Evolutionary conservation across 2,113 vertebrate species (phyloP), one percentile per base, ranked within the genome.

Genomic region (Cyprinus carpio): DNA sequence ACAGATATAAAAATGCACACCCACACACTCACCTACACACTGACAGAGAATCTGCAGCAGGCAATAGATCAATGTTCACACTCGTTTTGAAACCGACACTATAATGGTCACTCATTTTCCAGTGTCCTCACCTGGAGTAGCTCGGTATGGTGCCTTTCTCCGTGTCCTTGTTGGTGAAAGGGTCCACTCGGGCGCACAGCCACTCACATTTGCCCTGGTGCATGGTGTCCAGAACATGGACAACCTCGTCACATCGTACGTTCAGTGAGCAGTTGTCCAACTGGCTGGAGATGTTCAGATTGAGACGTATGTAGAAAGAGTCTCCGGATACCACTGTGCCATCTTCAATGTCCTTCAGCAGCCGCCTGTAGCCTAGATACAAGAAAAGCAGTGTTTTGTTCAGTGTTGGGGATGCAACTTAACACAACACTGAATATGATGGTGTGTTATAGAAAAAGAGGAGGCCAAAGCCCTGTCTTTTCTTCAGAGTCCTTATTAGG

Each of bases 141-240:
- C 96, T 96, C 89, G 98, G 98, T 67, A 99, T 93, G 77, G 97
- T 98, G 58, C 97, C 98, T 0, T 20, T 92, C 0, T 99, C 98
- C 92, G 95, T 83, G 91, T 99, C 96, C 0, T 87, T 91, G 92
- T 96, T 93, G 0, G 91, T 96, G 95, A 96, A 95, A 0, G 96
- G 93, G 82, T 99, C 97, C 0, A 99, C 96, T 2, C 95, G 95
- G 0, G 97, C 92, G 1, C 98, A 99, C 6, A 97, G 90, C 98
- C 98, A 99, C 88, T 98, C 96, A 0, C 93, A 95, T 89, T 86
- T 94, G 82, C 95, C 96, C 91, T 96, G 96, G 93, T 97, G 93
- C 95, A 96, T 96, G 85, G 98, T 99, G 94, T 99, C 96, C 0
- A 96, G 93, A 2, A 99, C 95, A 0, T 99, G 98, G 29, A 99